Conservation (phyloP, 2,797 vertebrate species). For the Lophotriccus pileatus region DNA sequence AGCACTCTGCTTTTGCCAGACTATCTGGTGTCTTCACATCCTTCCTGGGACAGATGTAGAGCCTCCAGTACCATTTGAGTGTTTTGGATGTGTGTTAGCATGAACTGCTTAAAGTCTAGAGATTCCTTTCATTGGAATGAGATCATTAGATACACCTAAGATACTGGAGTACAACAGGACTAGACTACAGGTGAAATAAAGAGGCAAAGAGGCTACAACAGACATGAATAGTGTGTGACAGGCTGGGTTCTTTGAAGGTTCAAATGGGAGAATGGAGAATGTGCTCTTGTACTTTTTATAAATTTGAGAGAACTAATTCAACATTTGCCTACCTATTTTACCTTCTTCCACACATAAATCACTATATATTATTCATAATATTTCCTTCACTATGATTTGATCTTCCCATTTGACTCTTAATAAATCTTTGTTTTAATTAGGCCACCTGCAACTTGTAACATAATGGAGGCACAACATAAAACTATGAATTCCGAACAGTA, state of each 20-base stretch:
- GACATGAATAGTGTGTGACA: background rate
- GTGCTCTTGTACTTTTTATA: background rate
- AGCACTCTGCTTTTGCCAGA: background rate
- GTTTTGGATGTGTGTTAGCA: background rate
- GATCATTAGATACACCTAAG: background rate
- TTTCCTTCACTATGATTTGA: slow-evolving; percentile 46
- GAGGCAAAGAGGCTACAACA: background rate
- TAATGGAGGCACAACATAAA: slow-evolving; percentile 12
- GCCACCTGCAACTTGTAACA: slow-evolving; percentile 13
- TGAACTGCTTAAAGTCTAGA: background rate
- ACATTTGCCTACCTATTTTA: slow-evolving; percentile 13
- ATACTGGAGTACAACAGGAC: background rate
- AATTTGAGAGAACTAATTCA: background rate
- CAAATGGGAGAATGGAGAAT: background rate
- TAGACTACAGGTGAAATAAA: background rate
- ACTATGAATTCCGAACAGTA: slow-evolving; percentile 5
- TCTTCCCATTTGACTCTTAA: background rate
- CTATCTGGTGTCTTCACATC: background rate
- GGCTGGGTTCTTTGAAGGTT: background rate
- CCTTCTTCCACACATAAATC: slow-evolving; percentile 1
- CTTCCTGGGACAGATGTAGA: background rate
- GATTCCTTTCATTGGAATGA: background rate
- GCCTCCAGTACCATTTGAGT: background rate
- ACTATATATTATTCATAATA: slow-evolving; percentile 20
- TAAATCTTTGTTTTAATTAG: slow-evolving; percentile 39